Percentiles rank a stretch among this genome's conserved stretches.
Conservation (phyloP, 2,113 vertebrate genomes). For the Anolis carolinensis region DNA sequence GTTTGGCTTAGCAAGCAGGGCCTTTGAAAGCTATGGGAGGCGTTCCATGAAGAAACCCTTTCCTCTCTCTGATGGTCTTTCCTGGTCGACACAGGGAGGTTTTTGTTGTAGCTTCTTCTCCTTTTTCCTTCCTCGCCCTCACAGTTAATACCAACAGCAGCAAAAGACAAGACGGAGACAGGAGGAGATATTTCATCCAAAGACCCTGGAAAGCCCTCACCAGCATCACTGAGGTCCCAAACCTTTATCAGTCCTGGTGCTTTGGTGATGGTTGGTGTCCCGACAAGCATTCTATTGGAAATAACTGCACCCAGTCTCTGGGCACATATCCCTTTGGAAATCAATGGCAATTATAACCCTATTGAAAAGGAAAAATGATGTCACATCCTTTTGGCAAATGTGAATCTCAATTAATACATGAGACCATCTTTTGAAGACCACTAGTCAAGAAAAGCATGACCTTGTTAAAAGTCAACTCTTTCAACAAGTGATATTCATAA, state of each 20-base stretch:
- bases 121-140: constrained; percentile 69
- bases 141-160: constrained; percentile 61
- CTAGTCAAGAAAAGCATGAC: too few species aligned
- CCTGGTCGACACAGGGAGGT: constrained; percentile 54
- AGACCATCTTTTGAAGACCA: too few species aligned
- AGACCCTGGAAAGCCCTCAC: constrained; percentile 54
- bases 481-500: too few species aligned
- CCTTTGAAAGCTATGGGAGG: constrained; percentile 70
- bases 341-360: too few species aligned
- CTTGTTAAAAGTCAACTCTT: too few species aligned
- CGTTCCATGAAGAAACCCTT: constrained; percentile 67
- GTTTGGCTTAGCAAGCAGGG: constrained; percentile 77
- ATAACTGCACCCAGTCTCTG: too few species aligned
- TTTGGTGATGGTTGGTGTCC: not conserved
- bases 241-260: constrained; percentile 63
- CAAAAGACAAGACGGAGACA: constrained; percentile 76
- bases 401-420: too few species aligned
- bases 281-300: constrained; percentile 38
- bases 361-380: too few species aligned
- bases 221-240: constrained; percentile 50
- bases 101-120: constrained; percentile 68
- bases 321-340: too few species aligned
- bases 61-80: constrained; percentile 67
- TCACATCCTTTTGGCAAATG: too few species aligned
- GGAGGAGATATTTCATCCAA: constrained; percentile 75